Evolutionary conservation across 2,113 vertebrate species (phyloP).

Genomic region (Rhinoptilus africanus): DNA sequence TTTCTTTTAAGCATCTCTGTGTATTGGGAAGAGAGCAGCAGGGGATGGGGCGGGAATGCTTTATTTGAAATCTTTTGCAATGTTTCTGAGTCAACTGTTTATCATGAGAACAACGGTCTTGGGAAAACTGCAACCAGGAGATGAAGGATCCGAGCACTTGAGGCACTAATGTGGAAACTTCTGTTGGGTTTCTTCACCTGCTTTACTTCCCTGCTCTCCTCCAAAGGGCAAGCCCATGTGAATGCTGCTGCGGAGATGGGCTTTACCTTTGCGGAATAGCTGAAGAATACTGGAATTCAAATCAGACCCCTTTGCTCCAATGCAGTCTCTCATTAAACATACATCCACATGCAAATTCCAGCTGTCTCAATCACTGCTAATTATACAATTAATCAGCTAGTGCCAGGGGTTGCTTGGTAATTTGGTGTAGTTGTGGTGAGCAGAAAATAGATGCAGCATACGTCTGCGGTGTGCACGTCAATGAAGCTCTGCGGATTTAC

Average conservation of each 20-base stretch:
- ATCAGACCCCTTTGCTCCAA: not conserved
- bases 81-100: slow-evolving; percentile 35
- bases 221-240: not conserved
- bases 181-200: not conserved
- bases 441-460: not conserved
- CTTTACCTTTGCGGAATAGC: not conserved
- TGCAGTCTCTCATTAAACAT: not conserved
- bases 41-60: slow-evolving; percentile 7
- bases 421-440: not conserved
- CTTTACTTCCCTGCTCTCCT: not conserved
- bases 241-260: not conserved
- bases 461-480: not conserved
- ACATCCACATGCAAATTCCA: not conserved
- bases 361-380: not conserved
- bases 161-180: slow-evolving; percentile 34
- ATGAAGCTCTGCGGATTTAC: not conserved
- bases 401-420: not conserved
- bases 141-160: not conserved
- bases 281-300: not conserved
- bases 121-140: slow-evolving; percentile 51
- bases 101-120: slow-evolving; percentile 54
- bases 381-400: not conserved
- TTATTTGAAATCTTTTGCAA: slow-evolving; percentile 49
- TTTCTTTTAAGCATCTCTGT: slow-evolving; percentile 54
- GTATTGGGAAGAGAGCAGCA: slow-evolving; percentile 44